Percentiles rank a stretch among this genome's conserved stretches.
Conservation (phyloP, 2,113 vertebrate genomes). For the Bos indicus region DNA sequence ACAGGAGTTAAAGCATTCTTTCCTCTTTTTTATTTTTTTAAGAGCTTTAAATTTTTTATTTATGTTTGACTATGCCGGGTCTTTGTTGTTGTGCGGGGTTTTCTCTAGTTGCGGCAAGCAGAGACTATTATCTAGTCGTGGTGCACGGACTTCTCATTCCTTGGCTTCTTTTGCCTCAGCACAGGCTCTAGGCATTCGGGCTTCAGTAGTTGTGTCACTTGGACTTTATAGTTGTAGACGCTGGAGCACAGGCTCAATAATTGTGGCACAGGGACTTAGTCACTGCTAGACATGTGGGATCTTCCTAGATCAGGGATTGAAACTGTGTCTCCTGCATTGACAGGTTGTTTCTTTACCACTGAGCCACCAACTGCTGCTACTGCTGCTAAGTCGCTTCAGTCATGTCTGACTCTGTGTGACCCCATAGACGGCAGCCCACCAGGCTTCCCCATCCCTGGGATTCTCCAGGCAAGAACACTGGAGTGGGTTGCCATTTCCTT, state of each 20-base stretch:
- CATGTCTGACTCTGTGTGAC: too few species aligned
- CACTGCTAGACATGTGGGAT: background rate
- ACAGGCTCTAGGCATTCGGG: background rate
- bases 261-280: background rate
- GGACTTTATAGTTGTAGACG: background rate
- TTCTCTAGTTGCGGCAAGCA: background rate
- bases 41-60: background rate
- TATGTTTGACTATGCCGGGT: background rate
- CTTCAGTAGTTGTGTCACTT: background rate
- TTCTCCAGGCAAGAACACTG: too few species aligned
- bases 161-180: background rate
- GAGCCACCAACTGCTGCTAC: background rate
- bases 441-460: too few species aligned
- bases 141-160: background rate
- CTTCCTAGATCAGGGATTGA: background rate
- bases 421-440: too few species aligned
- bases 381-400: too few species aligned
- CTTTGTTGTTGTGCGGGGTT: background rate
- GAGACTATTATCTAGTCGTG: background rate
- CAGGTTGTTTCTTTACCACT: background rate
- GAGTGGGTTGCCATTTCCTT: too few species aligned
- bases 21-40: background rate
- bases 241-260: background rate
- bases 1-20: background rate
- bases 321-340: background rate